Base-by-base conservation (phyloP, 2,888 invertebrate genomes). In the Malthinus seriepunctatus region DNA sequence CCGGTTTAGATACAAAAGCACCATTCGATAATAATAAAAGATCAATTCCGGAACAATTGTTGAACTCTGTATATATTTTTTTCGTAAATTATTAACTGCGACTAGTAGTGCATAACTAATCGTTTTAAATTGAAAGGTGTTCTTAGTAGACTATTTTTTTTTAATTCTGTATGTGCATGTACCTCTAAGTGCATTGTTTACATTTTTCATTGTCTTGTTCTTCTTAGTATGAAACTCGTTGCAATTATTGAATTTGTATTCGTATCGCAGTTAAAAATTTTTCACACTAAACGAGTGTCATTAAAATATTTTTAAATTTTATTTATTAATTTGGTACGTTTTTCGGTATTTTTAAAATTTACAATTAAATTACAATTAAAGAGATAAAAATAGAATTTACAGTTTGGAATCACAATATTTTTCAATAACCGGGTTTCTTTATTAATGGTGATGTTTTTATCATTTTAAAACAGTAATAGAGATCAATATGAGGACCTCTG, bases 171-270 rank as follows among this genome's bases (percentile, higher is more conserved):
- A 49, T 56, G 56, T 46, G 37, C 34, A 57, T 58, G 56, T 51
- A 60, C 62, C 60, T 65, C 54, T 65, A 65, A 63, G 62, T 63
- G 60, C 64, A 63, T 64, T 66, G 66, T 66, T 63, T 62, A 60
- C 53, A 47, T 63, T 66, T 63, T 61, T 64, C 60, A 57, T 59
- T 61, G 61, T 58, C 52, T 53, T 58, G 48, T 58, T 53, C 23
- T 23, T 23, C 58, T 44, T 53, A 49, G 58, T 58, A 53, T 35
- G 55, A 46, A 54, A 46, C 54, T 33, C 54, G 47, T 11, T 33
- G 47, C 32, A 32, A 48, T 33, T 10, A 42, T 35, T 35, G 23
- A 49, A 42, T 49, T 55, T 47, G 49, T 55, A 49, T 49, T 39
- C 48, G 55, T 37, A 42, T 55, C 49, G 31, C 55, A n/a, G 23